These are phyloP conservation scores for Theocolax elegans DNA, from an alignment of 1,140 invertebrate species.

Conservation along the genomic window DNA sequence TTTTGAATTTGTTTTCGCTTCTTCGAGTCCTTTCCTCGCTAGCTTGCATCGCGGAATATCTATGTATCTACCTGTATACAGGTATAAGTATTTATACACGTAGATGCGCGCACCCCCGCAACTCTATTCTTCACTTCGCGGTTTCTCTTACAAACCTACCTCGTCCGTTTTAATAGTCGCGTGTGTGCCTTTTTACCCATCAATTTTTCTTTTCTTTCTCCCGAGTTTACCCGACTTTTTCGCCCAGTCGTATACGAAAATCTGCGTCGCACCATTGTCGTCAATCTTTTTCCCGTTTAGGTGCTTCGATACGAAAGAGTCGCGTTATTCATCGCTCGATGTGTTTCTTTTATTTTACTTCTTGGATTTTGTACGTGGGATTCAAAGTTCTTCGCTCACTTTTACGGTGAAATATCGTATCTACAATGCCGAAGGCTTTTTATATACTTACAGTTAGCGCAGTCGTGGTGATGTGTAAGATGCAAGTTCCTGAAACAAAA, in stretches of 20 bases:
- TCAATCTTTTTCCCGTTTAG: too few species aligned
- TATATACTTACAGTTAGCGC: conserved; percentile 64
- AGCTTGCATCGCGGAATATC: conserved; percentile 3
- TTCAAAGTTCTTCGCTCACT: background rate
- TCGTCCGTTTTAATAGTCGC: conserved; percentile 39
- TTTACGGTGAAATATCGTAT: background rate
- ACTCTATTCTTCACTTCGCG: conserved; percentile 29
- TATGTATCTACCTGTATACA: too few species aligned
- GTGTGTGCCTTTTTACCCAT: conserved; percentile 32
- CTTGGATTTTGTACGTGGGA: conserved; percentile 11
- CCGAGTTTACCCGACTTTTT: background rate
- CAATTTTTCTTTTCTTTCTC: conserved; percentile 4
- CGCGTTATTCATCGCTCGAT: conserved; percentile 26
- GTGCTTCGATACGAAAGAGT: background rate
- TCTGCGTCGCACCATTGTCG: conserved; percentile 15
- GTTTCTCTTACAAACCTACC: background rate
- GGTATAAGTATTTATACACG: too few species aligned
- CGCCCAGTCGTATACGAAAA: background rate
- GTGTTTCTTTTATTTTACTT: conserved; percentile 4
- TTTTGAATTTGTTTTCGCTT: conserved; percentile 31
- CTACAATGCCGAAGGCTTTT: background rate
- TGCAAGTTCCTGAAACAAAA: conserved; percentile 60
- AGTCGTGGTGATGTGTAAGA: conserved; percentile 61
- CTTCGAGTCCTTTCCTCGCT: conserved; percentile 27
- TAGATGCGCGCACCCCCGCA: too few species aligned